A percentile compares a stretch with the other conserved stretches of the same genome.
Conservation (phyloP, 1,140 invertebrate species). For the Sipha flava region DNA sequence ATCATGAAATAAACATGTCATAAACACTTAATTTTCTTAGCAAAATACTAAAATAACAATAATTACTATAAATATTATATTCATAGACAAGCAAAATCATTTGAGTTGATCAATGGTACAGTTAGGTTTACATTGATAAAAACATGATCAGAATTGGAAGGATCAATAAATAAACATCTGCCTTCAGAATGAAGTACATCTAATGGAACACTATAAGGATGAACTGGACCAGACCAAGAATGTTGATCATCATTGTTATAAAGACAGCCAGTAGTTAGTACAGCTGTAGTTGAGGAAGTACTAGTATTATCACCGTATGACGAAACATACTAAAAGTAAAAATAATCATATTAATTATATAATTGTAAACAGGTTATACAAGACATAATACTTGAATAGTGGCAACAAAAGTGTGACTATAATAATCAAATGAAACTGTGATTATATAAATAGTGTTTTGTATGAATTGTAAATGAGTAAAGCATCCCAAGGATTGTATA, state of each 20-base stretch:
- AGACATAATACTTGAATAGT: conserved; percentile 14
- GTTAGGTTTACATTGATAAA: neutral
- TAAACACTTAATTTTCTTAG: neutral
- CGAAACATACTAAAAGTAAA: neutral
- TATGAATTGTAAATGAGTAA: conserved; percentile 3
- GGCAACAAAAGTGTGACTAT: neutral
- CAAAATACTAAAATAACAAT: neutral
- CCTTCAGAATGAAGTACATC: conserved; percentile 17
- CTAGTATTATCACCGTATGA: conserved; percentile 14
- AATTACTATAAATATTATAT: neutral
- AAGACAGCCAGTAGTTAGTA: neutral
- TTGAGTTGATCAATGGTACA: neutral
- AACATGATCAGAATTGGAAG: neutral
- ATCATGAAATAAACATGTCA: neutral
- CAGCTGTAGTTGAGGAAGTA: neutral
- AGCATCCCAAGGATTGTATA: neutral
- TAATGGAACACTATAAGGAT: conserved; percentile 12
- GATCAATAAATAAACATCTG: conserved; percentile 14
- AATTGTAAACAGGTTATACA: neutral
- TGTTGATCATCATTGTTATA: neutral
- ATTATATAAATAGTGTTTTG: conserved; percentile 20
- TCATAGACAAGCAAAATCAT: neutral
- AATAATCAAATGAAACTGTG: neutral
- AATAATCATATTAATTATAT: neutral
- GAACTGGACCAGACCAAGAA: conserved; percentile 10